Conservation (phyloP, 2,113 vertebrate genomes). For the Limanda limanda region DNA sequence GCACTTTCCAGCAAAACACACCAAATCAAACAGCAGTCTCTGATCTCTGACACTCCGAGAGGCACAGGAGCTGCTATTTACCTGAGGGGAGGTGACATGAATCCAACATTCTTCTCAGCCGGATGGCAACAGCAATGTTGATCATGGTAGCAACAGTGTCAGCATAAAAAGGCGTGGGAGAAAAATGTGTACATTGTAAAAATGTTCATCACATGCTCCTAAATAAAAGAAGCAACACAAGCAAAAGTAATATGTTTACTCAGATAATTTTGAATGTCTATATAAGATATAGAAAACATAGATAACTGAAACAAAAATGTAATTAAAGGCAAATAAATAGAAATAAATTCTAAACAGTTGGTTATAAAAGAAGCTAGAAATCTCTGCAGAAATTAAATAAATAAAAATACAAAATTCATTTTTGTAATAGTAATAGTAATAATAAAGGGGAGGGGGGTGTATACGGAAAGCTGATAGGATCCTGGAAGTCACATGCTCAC, state of each 20-base stretch:
- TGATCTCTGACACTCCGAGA: slow-evolving; percentile 43
- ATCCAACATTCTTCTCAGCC: neutral
- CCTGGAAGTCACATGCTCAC: slow-evolving; percentile 25
- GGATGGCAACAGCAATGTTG: neutral
- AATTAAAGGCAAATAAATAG: neutral
- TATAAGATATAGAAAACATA: neutral
- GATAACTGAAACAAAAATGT: neutral
- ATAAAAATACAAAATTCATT: too few relatives aligned
- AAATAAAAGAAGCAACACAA: too few relatives aligned
- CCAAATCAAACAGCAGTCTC: slow-evolving; percentile 31
- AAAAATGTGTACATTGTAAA: too few relatives aligned
- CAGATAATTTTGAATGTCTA: too few relatives aligned
- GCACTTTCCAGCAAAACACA: slow-evolving; percentile 43
- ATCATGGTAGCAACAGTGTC: too few relatives aligned
- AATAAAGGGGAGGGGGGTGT: neutral
- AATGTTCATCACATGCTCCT: too few relatives aligned
- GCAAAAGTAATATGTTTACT: neutral
- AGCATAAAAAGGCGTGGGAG: too few relatives aligned
- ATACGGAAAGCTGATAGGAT: slow-evolving; percentile 10
- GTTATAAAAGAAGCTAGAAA: neutral
- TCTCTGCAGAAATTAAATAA: neutral
- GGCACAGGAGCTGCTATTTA: slow-evolving; percentile 4
- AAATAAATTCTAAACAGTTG: neutral
- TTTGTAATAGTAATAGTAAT: neutral
- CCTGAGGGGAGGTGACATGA: slow-evolving; percentile 19